Evolutionary conservation across 2,888 invertebrate species (phyloP), one percentile per base, ranked within the genome.

Genomic region (Nebria salina): DNA sequence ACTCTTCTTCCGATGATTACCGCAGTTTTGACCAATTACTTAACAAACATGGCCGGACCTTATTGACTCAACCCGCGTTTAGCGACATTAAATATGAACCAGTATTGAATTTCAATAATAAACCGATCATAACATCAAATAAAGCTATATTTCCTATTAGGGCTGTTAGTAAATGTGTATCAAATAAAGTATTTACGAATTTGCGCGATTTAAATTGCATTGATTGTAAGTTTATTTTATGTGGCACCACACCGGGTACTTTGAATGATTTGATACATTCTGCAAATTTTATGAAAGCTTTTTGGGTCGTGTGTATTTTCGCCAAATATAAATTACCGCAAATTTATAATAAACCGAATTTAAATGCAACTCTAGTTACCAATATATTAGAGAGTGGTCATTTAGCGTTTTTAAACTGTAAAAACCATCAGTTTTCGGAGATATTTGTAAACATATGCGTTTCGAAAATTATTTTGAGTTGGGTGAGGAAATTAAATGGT

Each of bases 81-180:
- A 20, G 34, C 15, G 20, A 34, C 2, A 42, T 75, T 70, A 15
- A 66, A 25, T 80, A 75, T 75, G 80, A 80, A 70, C 72, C 80
- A 1, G 25, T 75, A 9, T 54, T 80, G 54, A 64, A 43, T 20
- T 80, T 64, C 34, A 26, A 26, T 20, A 70, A 70, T 68, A 80
- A 70, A 20, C 54, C 2, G 11, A 75, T 70, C 11, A 26, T 25
- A 11, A 34, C 13, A 25, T n/a, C 70, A 15, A 65, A 68, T 25
- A 15, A 43, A 43, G 54, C 75, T 11, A 64, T 34, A 54, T 75
- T 75, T 34, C 80, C 70, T 25, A 20, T 75, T 41, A 11, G 66
- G 5, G 15, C 70, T 34, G 70, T 41, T 20, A 34, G 34, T 11
- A 80, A 80, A 75, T 42, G 25, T 8, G 64, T 80, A 34, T 9